Percentiles rank a stretch among this genome's conserved stretches.
Conservation (phyloP, 1,140 invertebrate species). For the Sesamia nonagrioides region DNA sequence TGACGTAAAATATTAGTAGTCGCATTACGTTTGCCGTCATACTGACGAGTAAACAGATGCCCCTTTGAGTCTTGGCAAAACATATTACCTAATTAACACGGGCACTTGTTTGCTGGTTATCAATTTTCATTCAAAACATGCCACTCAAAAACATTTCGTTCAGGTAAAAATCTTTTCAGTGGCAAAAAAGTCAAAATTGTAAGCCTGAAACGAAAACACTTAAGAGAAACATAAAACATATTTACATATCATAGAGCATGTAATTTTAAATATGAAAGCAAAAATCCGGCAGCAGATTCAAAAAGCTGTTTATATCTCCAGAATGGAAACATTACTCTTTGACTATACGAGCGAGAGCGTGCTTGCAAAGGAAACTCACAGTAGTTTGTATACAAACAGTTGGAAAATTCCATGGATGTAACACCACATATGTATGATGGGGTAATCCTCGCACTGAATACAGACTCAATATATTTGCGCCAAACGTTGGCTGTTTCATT, state of each 20-base stretch:
- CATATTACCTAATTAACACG: slow-evolving; percentile 27
- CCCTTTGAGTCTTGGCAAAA: background rate
- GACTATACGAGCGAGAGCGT: background rate
- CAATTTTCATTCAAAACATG: slow-evolving; percentile 2
- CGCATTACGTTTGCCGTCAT: slow-evolving; percentile 31
- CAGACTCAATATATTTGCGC: slow-evolving; percentile 15
- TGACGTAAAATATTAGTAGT: slow-evolving; percentile 39
- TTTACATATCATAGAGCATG: background rate
- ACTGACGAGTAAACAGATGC: slow-evolving; percentile 19
- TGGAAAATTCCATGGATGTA: slow-evolving; percentile 32
- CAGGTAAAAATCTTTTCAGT: background rate
- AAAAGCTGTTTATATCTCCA: slow-evolving; percentile 20
- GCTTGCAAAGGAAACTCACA: slow-evolving; percentile 6
- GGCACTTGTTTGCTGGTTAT: background rate
- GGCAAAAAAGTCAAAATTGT: background rate
- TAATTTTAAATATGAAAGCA: background rate
- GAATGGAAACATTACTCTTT: slow-evolving; percentile 26
- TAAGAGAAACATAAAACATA: background rate
- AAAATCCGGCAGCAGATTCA: background rate
- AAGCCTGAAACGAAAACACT: background rate
- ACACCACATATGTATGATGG: slow-evolving; percentile 19
- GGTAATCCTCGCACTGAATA: slow-evolving; percentile 20
- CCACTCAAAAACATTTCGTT: slow-evolving; percentile 1
- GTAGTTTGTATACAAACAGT: background rate
- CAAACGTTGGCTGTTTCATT: background rate